Evolutionary conservation across 2,113 vertebrate genomes (phyloP).

Genomic region (Rallus limicola): DNA sequence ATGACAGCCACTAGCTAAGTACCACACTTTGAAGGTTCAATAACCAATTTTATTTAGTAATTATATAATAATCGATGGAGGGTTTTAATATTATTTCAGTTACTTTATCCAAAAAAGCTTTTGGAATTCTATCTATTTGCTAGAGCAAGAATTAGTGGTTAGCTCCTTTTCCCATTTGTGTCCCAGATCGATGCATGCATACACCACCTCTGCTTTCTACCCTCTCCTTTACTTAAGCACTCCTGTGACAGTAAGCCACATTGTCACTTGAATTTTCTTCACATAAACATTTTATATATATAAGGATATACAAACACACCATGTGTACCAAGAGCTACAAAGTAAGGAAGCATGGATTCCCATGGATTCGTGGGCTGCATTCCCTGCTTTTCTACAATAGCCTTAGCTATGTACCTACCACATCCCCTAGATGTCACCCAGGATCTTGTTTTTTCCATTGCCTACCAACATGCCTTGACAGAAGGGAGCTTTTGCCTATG

Average conservation of each 20-base stretch:
- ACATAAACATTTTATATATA: accelerated
- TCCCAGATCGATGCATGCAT: no score
- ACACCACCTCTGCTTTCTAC: background rate
- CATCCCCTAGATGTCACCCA: background rate
- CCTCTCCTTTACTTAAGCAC: background rate
- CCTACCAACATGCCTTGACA: background rate
- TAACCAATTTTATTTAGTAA: background rate
- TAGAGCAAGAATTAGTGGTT: background rate
- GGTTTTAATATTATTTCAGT: background rate
- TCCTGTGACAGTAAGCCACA: background rate
- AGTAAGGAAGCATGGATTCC: background rate
- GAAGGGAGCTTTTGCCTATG: background rate
- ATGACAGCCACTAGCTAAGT: background rate
- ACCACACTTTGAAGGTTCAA: background rate
- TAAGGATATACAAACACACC: background rate
- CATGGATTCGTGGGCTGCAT: background rate
- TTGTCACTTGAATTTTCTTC: background rate
- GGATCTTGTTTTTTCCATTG: background rate
- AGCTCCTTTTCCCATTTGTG: background rate
- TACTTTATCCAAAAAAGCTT: background rate
- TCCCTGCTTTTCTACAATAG: background rate
- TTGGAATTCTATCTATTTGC: background rate
- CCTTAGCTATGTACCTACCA: background rate
- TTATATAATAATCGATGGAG: background rate
- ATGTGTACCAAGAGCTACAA: background rate